Evolutionary conservation across 2,888 invertebrate genomes (phyloP).

Genomic region (Agrochola lota): DNA sequence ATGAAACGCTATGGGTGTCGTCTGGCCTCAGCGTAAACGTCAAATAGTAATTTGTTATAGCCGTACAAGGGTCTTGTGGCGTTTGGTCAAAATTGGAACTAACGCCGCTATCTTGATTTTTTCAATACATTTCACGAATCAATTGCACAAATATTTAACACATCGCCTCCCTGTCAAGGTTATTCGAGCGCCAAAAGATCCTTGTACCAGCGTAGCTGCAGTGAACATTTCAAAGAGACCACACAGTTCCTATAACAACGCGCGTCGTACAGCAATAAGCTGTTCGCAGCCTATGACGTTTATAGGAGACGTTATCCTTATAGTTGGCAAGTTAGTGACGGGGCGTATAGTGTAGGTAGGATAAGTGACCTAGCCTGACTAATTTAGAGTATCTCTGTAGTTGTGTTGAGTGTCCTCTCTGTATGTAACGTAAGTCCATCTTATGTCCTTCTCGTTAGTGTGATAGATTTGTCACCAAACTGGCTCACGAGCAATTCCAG

Average conservation of each 20-base stretch:
- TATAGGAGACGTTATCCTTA: background rate
- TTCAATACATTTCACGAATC: background rate
- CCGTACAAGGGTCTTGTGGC: background rate
- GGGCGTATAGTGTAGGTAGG: slow-evolving; percentile 3
- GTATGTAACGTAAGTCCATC: background rate
- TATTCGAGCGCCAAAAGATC: background rate
- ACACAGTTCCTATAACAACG: background rate
- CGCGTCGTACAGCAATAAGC: background rate
- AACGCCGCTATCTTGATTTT: background rate
- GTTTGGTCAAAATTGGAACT: background rate
- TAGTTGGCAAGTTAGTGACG: background rate
- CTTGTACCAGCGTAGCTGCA: background rate
- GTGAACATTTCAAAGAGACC: no score
- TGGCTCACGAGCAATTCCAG: slow-evolving; percentile 40
- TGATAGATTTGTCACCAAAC: slow-evolving; percentile 68
- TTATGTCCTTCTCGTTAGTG: slow-evolving; percentile 31
- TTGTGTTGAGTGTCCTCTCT: background rate
- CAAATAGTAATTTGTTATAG: background rate
- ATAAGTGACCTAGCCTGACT: slow-evolving; percentile 6
- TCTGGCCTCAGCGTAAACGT: background rate
- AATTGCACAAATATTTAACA: background rate
- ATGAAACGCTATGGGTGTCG: background rate
- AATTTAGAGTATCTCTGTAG: background rate
- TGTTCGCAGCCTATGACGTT: no score
- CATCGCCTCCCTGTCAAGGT: no score